These are phyloP conservation scores for Mythimna albipuncta DNA, from an alignment of 2,888 invertebrate species.

Conservation along the genomic window DNA sequence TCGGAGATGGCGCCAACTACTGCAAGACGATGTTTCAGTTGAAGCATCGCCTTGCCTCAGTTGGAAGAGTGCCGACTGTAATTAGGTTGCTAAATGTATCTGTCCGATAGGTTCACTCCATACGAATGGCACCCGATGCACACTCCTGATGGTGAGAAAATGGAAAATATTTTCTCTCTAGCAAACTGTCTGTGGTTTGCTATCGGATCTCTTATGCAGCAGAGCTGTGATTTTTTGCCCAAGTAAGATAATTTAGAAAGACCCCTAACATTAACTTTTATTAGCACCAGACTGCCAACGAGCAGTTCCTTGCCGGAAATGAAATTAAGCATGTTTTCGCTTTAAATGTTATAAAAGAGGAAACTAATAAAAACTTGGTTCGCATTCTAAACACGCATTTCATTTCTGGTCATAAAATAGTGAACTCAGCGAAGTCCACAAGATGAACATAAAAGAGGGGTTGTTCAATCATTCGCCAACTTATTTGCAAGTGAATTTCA, in stretches of 20 bases:
- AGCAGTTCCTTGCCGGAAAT: slow-evolving; percentile 64
- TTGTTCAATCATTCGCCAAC: slow-evolving; percentile 69
- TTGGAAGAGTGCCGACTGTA: slow-evolving; percentile 43
- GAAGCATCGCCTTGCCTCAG: slow-evolving; percentile 23
- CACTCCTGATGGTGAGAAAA: slow-evolving; percentile 95
- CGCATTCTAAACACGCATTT: slow-evolving; percentile 61
- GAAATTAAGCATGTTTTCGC: slow-evolving; percentile 61
- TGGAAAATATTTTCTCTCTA: slow-evolving; percentile 98
- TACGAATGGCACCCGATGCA: slow-evolving; percentile 98
- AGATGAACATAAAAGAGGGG: slow-evolving; percentile 72
- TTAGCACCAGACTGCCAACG: slow-evolving; percentile 66
- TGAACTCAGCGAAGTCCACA: slow-evolving; percentile 89
- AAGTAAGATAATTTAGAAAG: slow-evolving; percentile 92
- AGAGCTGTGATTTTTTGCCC: slow-evolving; percentile 98
- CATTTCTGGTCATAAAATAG: slow-evolving; percentile 75
- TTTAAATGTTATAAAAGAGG: slow-evolving; percentile 46
- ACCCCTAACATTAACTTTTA: slow-evolving; percentile 63
- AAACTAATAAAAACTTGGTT: slow-evolving; percentile 48
- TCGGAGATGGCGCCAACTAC: slow-evolving; percentile 42
- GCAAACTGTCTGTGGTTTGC: slow-evolving; percentile 99
- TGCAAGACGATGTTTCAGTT: slow-evolving; percentile 22
- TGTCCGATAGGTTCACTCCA: slow-evolving; percentile 95
- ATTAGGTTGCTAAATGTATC: slow-evolving; percentile 66
- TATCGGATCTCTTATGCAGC: slow-evolving; percentile 98
- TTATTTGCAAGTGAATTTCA: slow-evolving; percentile 67